These are phyloP conservation scores for Ligdia adustata DNA, from an alignment of 2,888 invertebrate genomes.

Conservation along the genomic window DNA sequence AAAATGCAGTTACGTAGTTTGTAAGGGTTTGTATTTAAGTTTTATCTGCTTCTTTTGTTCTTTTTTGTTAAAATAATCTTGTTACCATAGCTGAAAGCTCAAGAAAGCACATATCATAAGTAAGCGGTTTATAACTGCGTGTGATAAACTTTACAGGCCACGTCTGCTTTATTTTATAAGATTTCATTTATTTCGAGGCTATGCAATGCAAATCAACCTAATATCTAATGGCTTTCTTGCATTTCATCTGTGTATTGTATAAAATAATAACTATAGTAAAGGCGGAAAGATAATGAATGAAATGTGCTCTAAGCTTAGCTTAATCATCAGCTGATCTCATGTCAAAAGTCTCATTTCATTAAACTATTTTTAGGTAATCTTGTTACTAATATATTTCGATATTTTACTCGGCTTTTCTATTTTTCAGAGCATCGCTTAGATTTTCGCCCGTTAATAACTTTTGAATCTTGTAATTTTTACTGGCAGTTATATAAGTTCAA, in stretches of 20 bases:
- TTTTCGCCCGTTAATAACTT: slow-evolving; percentile 11
- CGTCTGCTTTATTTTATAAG: slow-evolving; percentile 48
- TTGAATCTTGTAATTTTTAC: slow-evolving; percentile 34
- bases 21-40: slow-evolving; percentile 49
- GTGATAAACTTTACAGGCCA: slow-evolving; percentile 50
- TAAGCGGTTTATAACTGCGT: slow-evolving; percentile 45
- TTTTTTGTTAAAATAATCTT: slow-evolving; percentile 52
- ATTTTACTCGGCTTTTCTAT: slow-evolving; percentile 1
- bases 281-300: no score
- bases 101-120: slow-evolving; percentile 74
- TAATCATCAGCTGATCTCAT: slow-evolving; percentile 32
- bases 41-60: slow-evolving; percentile 41
- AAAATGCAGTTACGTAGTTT: slow-evolving; percentile 60
- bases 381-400: not conserved
- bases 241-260: slow-evolving; percentile 18
- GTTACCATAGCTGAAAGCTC: slow-evolving; percentile 76
- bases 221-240: slow-evolving; percentile 11
- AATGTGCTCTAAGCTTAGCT: no score
- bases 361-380: slow-evolving; percentile 7
- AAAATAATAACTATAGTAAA: no score
- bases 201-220: slow-evolving; percentile 37
- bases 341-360: slow-evolving; percentile 29
- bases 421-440: slow-evolving; percentile 2
- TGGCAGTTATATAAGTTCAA: slow-evolving; percentile 28
- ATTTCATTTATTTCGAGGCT: slow-evolving; percentile 48